Conservation (phyloP, 2,888 invertebrate species). For the Abscondita cerata region DNA sequence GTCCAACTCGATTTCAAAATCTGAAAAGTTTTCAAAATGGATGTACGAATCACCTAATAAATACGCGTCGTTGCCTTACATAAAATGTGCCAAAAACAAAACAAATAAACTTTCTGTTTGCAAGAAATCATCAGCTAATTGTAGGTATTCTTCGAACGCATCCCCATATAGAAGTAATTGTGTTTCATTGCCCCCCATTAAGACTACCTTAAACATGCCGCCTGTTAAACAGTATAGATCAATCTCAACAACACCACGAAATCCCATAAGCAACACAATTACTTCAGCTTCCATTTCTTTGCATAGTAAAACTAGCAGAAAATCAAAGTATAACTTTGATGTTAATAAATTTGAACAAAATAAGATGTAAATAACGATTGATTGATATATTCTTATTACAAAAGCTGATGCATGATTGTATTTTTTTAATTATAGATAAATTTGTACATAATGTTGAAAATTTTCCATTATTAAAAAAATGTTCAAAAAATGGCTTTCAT, state of each 20-base stretch:
- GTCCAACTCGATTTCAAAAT: constrained; percentile 29
- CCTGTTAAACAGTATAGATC: constrained; percentile 47
- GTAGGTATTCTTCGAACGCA: constrained; percentile 20
- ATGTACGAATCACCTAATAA: constrained; percentile 34
- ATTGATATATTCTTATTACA: too few species aligned
- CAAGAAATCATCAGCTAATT: constrained; percentile 19
- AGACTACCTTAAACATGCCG: constrained; percentile 38
- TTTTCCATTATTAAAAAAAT: not conserved
- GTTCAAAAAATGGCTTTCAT: too few species aligned
- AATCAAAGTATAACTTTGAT: not conserved
- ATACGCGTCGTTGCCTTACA: constrained; percentile 50
- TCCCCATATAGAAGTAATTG: constrained; percentile 36
- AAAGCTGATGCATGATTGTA: not conserved
- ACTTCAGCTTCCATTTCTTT: not conserved
- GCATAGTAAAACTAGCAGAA: constrained; percentile 1
- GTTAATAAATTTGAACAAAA: constrained; percentile 11
- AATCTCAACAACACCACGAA: constrained; percentile 51
- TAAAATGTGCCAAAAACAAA: constrained; percentile 41
- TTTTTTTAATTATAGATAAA: not conserved
- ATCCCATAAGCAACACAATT: constrained; percentile 33
- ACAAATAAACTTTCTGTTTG: constrained; percentile 3
- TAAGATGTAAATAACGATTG: too few species aligned
- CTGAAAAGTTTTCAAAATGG: constrained; percentile 38
- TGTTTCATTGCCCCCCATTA: constrained; percentile 49
- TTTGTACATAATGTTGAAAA: not conserved